phyloP scores from a whole-genome alignment of 2,797 vertebrate species.

The Anguilla megastoma region DNA sequence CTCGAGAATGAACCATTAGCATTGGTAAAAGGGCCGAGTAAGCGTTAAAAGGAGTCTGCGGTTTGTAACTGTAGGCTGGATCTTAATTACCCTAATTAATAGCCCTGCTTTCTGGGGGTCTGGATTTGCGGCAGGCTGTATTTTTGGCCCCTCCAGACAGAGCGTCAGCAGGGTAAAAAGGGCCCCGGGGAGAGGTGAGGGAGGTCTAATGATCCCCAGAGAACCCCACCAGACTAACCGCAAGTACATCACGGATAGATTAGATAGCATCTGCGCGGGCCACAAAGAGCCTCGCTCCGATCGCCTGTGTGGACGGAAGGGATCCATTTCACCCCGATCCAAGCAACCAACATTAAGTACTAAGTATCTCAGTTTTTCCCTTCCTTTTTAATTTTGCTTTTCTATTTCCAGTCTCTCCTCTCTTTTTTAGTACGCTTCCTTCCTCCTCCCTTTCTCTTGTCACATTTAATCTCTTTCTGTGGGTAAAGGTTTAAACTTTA shows the following conservation, averaged over 20 bases:
- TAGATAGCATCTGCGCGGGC: conserved; percentile 76
- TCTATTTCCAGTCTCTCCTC: not conserved
- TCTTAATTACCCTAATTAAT: conserved; percentile 99
- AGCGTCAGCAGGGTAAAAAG: conserved; percentile 82
- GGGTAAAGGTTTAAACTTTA: not conserved
- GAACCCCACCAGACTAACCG: conserved; percentile 79
- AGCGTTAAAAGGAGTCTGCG: conserved; percentile 88
- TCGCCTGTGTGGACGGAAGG: conserved; percentile 60
- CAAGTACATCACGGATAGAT: conserved; percentile 81
- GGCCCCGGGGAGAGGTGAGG: conserved; percentile 73
- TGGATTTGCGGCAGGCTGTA: conserved; percentile 59
- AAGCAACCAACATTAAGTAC: conserved; percentile 59
- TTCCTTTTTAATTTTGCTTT: not conserved
- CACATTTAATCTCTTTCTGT: conserved; percentile 16
- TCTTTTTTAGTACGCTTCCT: conserved; percentile 29
- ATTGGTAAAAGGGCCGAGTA: conserved; percentile 62
- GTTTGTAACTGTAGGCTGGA: conserved; percentile 90
- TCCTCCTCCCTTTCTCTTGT: conserved; percentile 34
- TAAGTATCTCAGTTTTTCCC: conserved; percentile 18
- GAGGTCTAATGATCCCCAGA: conserved; percentile 71
- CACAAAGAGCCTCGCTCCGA: conserved; percentile 55
- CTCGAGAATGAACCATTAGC: conserved; percentile 81
- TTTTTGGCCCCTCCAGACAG: conserved; percentile 64
- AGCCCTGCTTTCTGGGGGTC: conserved; percentile 73
- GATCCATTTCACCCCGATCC: conserved; percentile 77